Evolutionary conservation across 2,888 invertebrate species (phyloP).

Genomic region (Melieria crassipennis): DNA sequence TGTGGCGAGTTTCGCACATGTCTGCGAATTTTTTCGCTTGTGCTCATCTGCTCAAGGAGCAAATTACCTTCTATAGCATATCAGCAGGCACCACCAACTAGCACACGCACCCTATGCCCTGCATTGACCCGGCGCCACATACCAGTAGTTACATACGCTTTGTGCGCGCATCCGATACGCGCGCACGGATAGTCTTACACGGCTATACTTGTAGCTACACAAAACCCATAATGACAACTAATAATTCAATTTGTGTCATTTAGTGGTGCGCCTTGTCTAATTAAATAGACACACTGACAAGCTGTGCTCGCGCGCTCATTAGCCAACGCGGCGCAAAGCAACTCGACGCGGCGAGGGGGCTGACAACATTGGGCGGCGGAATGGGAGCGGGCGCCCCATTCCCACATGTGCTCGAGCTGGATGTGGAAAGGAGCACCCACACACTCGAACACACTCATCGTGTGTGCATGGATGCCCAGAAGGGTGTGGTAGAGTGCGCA

Average conservation of each 20-base stretch:
- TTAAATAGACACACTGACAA: conserved; percentile 62
- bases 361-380: not conserved
- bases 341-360: not conserved
- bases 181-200: not conserved
- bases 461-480: no score
- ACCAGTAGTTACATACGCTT: no score
- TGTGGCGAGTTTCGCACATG: no score
- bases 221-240: conserved; percentile 46
- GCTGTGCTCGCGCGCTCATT: conserved; percentile 52
- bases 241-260: conserved; percentile 60
- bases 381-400: not conserved
- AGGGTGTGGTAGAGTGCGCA: no score
- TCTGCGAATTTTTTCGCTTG: no score
- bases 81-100: no score
- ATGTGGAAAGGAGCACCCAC: not conserved
- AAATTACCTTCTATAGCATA: no score
- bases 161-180: no score
- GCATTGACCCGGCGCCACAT: no score
- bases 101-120: no score
- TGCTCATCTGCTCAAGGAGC: no score
- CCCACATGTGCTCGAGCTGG: no score
- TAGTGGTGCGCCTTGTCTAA: conserved; percentile 55
- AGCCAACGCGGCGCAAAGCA: conserved; percentile 34
- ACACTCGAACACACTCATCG: conserved; percentile 4
- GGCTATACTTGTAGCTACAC: not conserved